These are phyloP conservation scores for Sarcophaga subvicina DNA, from an alignment of 2,888 invertebrate genomes.

Conservation along the genomic window DNA sequence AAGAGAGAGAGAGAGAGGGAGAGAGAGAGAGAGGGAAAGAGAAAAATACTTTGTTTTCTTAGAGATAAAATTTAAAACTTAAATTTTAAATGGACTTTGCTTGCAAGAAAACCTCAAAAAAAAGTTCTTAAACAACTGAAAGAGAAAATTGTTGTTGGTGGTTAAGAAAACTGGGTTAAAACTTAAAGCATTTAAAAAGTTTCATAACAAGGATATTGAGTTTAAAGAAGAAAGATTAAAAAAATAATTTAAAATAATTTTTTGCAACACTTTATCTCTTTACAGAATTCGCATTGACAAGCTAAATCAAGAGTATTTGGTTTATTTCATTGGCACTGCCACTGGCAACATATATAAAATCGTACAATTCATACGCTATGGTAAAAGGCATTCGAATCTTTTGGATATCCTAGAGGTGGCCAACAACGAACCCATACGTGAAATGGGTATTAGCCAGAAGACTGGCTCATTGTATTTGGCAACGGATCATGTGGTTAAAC, in stretches of 20 bases:
- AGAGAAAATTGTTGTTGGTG: neutral
- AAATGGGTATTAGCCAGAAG: constrained; percentile 93
- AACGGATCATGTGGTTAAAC: constrained; percentile 93
- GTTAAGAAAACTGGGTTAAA: constrained; percentile 21
- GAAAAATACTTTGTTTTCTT: neutral
- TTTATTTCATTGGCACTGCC: constrained; percentile 94
- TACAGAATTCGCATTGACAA: constrained; percentile 82
- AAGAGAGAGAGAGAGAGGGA: no score
- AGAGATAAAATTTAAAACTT: constrained; percentile 25
- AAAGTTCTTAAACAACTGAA: neutral
- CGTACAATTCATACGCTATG: constrained; percentile 93
- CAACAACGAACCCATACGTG: constrained; percentile 92
- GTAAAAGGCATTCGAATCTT: constrained; percentile 91
- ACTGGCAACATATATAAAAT: constrained; percentile 95
- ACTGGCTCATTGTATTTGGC: constrained; percentile 95
- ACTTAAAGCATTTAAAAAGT: constrained; percentile 26
- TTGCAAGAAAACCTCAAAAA: neutral
- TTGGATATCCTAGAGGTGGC: constrained; percentile 96
- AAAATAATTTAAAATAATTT: neutral
- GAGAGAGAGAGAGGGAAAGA: neutral
- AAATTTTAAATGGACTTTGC: constrained; percentile 33
- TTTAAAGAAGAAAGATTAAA: neutral
- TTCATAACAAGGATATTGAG: neutral
- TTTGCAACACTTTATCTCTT: neutral
- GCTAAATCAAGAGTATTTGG: constrained; percentile 88